Evolutionary conservation across 2,797 vertebrate species (phyloP).

Genomic region (Psittacula derbiana): DNA sequence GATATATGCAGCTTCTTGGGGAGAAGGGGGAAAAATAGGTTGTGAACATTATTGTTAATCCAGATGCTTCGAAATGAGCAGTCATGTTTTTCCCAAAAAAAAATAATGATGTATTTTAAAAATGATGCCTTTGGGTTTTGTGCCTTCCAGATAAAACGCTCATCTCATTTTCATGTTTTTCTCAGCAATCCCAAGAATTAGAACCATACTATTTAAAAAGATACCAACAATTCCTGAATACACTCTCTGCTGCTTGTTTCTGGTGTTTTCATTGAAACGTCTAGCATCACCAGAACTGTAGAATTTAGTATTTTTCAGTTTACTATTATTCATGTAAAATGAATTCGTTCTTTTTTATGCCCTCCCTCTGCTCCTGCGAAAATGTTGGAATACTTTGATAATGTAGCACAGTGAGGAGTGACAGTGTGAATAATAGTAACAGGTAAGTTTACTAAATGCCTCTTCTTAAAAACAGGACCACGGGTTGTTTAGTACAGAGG

Average conservation of each 20-base stretch:
- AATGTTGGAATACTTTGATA: not conserved
- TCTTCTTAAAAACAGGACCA: not conserved
- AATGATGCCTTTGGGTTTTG: not conserved
- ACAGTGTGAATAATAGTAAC: not conserved
- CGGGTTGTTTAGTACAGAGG: not conserved
- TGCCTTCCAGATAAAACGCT: not conserved
- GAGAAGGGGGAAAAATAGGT: not conserved
- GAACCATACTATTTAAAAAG: not conserved
- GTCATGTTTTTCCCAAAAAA: not conserved
- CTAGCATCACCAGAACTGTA: not conserved
- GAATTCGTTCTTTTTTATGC: not conserved
- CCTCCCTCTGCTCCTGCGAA: not conserved
- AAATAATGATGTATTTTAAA: not conserved
- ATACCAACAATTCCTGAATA: not conserved
- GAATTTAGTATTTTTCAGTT: not conserved
- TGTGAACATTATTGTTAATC: not conserved
- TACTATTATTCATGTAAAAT: not conserved
- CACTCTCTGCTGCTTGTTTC: not conserved
- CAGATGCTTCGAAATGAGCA: conserved; percentile 2
- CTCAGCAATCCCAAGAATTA: not conserved
- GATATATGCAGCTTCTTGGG: not conserved
- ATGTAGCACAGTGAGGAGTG: not conserved
- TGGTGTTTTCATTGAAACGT: not conserved
- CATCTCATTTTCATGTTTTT: not conserved
- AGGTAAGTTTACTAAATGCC: not conserved